phyloP scores from a whole-genome alignment of 2,113 vertebrate species.

The Arothron firmamentum region DNA sequence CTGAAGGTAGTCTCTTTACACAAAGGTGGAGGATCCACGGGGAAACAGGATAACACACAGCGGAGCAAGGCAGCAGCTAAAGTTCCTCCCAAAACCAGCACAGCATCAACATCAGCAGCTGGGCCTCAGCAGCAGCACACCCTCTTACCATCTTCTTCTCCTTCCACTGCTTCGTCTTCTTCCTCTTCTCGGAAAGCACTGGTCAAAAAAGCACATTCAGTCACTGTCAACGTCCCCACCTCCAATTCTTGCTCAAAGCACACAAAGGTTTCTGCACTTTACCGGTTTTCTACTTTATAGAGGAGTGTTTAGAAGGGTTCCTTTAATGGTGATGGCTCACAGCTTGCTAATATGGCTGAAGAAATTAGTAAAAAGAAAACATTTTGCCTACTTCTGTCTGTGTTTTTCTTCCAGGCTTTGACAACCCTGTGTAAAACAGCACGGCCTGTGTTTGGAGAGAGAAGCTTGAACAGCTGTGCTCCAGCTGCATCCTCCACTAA shows the following conservation, averaged over 20 bases:
- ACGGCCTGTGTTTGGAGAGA: constrained; percentile 93
- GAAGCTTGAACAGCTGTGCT: constrained; percentile 86
- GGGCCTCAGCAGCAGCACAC: constrained; percentile 30
- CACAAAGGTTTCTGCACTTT: constrained; percentile 76
- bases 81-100: constrained; percentile 32
- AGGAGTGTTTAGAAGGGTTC: too few species aligned
- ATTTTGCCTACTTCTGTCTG: constrained; percentile 8
- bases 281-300: background rate
- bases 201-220: constrained; percentile 74
- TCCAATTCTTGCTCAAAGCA: constrained; percentile 73
- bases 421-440: constrained; percentile 72
- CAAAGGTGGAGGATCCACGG: constrained; percentile 78
- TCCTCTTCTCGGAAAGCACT: constrained; percentile 71
- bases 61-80: constrained; percentile 63
- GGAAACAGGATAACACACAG: constrained; percentile 62
- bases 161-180: constrained; percentile 53
- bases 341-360: too few species aligned
- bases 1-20: constrained; percentile 83
- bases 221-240: constrained; percentile 25
- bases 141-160: constrained; percentile 54
- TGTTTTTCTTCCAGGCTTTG: constrained; percentile 78
- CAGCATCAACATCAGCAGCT: constrained; percentile 50
- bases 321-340: too few species aligned
- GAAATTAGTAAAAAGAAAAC: too few species aligned
- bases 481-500: constrained; percentile 68